Base-by-base conservation (phyloP, 2,113 vertebrate genomes). In the Trochalopteron elliotii region DNA sequence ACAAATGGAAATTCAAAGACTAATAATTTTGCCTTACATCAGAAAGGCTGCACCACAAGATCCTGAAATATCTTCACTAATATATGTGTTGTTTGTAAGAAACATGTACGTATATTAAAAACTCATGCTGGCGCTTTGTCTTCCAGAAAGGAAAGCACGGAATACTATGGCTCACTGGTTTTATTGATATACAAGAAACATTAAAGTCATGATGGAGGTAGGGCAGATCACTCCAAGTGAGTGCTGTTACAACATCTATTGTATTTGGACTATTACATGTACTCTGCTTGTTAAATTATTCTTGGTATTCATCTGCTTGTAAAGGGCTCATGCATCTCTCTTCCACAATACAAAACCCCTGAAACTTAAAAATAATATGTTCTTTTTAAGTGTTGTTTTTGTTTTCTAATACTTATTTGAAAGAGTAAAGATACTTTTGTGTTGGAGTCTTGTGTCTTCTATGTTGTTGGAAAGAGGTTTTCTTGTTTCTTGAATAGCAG, bases 141-240 rank as follows among this genome's bases (percentile, higher is more conserved):
- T 96, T 94, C 56, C 86, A 95, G 93, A 87, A 90, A 90, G 39
- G 7, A 69, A 95, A 80, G 84, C 1, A 14, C n/a, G 33, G 2
- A 37, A 57, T 50, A 23, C 60, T 76, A 70, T 79, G 85, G 64
- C 87, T 94, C 72, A 74, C 55, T 89, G 72, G 49, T 78, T 91
- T 97, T 87, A 90, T 50, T 72, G 88, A 90, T 33, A 53, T 3
- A 70, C 5, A 11, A 27, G 49, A 81, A 45, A 19, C 15, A 50
- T 71, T 28, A n/a, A 70, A 76, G 53, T 64, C 63, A 37, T 13
- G 64, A 68, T 0, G 0, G 76, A 95, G 77, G 75, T 91, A 74
- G 79, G 72, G 76, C 68, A 86, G 53, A 53, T 57, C 2, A 11
- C 52, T 96, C 44, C 64, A 68, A 83, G 68, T 53, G 75, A 88